Conservation (phyloP, 2,113 vertebrate species). For the Semnopithecus entellus region DNA sequence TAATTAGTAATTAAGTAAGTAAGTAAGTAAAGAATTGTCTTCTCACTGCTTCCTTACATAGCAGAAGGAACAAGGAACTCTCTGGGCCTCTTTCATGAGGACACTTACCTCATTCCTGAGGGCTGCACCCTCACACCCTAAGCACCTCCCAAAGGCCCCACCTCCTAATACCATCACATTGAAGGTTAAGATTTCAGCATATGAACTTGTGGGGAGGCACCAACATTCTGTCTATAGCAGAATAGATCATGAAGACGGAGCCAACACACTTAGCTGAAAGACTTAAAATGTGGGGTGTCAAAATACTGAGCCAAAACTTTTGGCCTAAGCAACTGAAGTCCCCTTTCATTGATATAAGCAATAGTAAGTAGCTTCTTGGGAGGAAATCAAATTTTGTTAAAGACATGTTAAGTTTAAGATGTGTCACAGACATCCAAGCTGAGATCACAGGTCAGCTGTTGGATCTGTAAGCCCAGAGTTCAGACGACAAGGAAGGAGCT, state of each 20-base stretch:
- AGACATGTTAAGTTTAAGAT: background rate
- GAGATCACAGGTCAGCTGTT: background rate
- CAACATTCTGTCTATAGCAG: background rate
- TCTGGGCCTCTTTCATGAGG: background rate
- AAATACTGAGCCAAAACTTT: background rate
- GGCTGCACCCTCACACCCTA: too few relatives aligned
- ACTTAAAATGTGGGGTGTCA: background rate
- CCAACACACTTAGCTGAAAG: background rate
- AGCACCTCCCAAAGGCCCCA: background rate
- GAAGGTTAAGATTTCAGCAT: background rate
- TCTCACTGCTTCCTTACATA: background rate
- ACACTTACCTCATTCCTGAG: background rate
- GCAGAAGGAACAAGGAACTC: too few relatives aligned
- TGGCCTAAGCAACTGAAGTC: background rate
- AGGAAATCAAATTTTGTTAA: background rate
- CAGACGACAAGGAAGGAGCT: background rate
- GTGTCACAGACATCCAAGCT: background rate
- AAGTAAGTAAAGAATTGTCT: background rate
- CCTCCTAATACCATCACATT: background rate
- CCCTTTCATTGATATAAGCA: background rate
- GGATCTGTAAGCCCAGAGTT: background rate
- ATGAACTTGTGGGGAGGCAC: accelerated
- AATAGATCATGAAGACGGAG: accelerated
- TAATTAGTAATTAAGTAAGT: background rate
- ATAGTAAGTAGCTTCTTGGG: background rate